Evolutionary conservation across 2,113 vertebrate species (phyloP).

Genomic region (Eolophus roseicapilla): DNA sequence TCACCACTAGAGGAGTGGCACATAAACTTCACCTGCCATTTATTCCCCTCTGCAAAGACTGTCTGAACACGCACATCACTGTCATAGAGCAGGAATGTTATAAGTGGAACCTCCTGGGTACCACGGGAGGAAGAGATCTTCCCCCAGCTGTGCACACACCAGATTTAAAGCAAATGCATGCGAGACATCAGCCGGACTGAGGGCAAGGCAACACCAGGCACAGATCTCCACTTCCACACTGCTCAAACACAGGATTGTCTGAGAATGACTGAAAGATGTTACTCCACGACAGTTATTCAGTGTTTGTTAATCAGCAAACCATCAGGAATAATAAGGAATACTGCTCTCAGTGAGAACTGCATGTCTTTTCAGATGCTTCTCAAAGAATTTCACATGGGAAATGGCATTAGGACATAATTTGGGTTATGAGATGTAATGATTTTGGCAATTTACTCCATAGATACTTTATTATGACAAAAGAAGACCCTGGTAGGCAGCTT

Average conservation of each 20-base stretch:
- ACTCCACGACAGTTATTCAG: not conserved
- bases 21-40: not conserved
- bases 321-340: not conserved
- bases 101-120: not conserved
- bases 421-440: not conserved
- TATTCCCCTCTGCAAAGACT: not conserved
- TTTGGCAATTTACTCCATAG: not conserved
- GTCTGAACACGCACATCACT: not conserved
- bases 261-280: not conserved
- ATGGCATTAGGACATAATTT: rapidly evolving
- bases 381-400: not conserved
- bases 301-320: not conserved
- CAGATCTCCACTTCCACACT: not conserved
- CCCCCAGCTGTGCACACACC: rapidly evolving
- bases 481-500: not conserved
- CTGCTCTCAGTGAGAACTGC: not conserved
- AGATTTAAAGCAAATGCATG: not conserved
- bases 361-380: not conserved
- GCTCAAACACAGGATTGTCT: not conserved
- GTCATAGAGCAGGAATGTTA: rapidly evolving
- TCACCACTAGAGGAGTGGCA: not conserved
- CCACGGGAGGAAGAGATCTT: not conserved
- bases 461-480: not conserved
- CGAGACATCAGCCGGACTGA: not conserved
- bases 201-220: rapidly evolving